Evolutionary conservation across 2,113 vertebrate genomes (phyloP), one percentile per base, ranked within the genome.

Genomic region (Pardalotus punctatus): DNA sequence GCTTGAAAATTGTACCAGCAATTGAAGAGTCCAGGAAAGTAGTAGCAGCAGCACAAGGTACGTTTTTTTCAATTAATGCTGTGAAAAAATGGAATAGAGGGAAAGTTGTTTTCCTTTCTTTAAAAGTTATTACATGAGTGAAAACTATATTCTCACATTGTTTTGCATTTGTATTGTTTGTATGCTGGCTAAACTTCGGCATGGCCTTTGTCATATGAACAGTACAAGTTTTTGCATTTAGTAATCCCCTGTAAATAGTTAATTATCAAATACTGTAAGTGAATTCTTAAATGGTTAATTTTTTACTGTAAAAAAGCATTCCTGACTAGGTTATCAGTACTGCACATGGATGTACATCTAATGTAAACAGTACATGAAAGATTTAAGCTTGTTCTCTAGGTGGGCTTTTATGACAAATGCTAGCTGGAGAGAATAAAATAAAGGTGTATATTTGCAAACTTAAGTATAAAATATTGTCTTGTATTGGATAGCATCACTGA

Each of bases 1-100:
- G 84, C 71, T 95, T 99, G 74, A 99, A 98, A 97, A 98, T 91
- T 25, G 92, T 98, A 33, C 94, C 98, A 61, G 94, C 98, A 16
- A 88, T 97, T 1, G 96, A 98, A 87, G 98, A 98, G 72, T 96
- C 98, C 70, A 95, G 95, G 73, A 97, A 98, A 36, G 76, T 98
- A 35, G 95, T 98, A 69, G 94, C 94, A 79, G 90, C 94, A 58
- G 81, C 86, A 82, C 97, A 98, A 97, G 98, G 99, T 99, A 77
- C 18, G 85, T 13, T 58, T 79, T 69, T 84, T 64, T 48, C n/a
- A 65, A 5, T 74, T 83, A 70, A 33, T 92, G 47, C 70, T 90
- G 45, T 90, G 85, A 82, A 65, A 66, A 66, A 83, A 71, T 50
- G 1, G 12, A 54, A 17, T 62, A 67, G 40, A 36, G 3, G 0